Evolutionary conservation across 2,113 vertebrate species (phyloP).

Genomic region (Scartelaos histophorus): DNA sequence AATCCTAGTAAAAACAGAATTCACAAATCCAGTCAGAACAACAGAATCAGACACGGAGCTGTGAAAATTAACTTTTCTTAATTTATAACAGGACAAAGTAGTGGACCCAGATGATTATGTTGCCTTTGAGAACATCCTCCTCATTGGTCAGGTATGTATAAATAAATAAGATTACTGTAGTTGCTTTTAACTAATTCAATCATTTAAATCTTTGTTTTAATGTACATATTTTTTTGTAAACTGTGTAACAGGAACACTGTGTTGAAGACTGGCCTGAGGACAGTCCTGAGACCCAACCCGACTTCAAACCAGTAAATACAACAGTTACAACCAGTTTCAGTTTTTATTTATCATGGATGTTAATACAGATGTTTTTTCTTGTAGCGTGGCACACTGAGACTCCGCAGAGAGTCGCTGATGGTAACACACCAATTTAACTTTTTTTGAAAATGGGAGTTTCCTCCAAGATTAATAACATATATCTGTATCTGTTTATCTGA

Average conservation of each 20-base stretch:
- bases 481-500: no score
- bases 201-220: no score
- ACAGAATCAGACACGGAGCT: no score
- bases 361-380: background rate
- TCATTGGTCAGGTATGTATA: slow-evolving; percentile 69
- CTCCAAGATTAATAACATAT: no score
- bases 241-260: slow-evolving; percentile 69
- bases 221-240: background rate
- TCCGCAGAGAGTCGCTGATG: slow-evolving; percentile 67
- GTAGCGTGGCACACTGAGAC: slow-evolving; percentile 66
- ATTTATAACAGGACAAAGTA: slow-evolving; percentile 28
- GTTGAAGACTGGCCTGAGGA: slow-evolving; percentile 80
- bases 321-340: background rate
- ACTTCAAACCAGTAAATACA: slow-evolving; percentile 74
- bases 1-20: no score
- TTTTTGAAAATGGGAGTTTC: no score
- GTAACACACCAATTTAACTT: slow-evolving; percentile 32
- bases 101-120: slow-evolving; percentile 13
- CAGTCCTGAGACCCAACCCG: slow-evolving; percentile 66
- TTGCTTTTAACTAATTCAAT: no score
- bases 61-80: background rate
- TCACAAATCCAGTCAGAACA: no score
- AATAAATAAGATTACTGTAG: background rate
- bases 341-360: background rate
- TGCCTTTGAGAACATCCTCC: slow-evolving; percentile 65